These are phyloP conservation scores for Azorinus chamasolen DNA, from an alignment of 2,888 invertebrate genomes.

Conservation along the genomic window DNA sequence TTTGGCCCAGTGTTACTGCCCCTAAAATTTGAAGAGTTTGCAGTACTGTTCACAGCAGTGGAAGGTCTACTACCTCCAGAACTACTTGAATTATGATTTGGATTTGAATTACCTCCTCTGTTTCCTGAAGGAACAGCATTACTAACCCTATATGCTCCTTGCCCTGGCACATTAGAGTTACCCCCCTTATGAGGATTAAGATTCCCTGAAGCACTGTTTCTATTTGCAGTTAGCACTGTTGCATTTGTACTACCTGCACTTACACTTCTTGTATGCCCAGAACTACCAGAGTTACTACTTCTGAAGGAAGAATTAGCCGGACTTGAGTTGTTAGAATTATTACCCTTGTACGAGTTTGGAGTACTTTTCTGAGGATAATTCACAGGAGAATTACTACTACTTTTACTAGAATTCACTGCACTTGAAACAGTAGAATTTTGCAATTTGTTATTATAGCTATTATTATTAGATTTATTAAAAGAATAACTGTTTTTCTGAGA, in stretches of 20 bases:
- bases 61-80: conserved; percentile 1
- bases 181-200: conserved; percentile 12
- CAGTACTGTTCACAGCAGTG: conserved; percentile 15
- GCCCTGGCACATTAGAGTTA: conserved; percentile 16
- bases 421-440: conserved; percentile 35
- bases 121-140: conserved; percentile 8
- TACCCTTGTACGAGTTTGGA: conserved; percentile 40
- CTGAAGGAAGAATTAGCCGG: conserved; percentile 41
- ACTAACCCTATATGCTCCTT: conserved; percentile 13
- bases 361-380: conserved; percentile 41
- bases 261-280: conserved; percentile 10
- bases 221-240: conserved; percentile 7
- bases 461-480: conserved; percentile 21
- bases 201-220: conserved; percentile 30
- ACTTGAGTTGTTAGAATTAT: conserved; percentile 40
- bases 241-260: conserved; percentile 8
- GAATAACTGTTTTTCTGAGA: conserved; percentile 17
- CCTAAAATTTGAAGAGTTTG: conserved; percentile 26
- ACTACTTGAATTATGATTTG: conserved; percentile 7
- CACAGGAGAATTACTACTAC: conserved; percentile 47
- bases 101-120: conserved; percentile 32
- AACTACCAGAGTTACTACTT: conserved; percentile 31
- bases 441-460: conserved; percentile 32
- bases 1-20: conserved; percentile 45
- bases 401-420: conserved; percentile 32